Evolutionary conservation across 2,797 vertebrate genomes (phyloP), one percentile per base, ranked within the genome.

Genomic region (Microctenopoma lineatum): DNA sequence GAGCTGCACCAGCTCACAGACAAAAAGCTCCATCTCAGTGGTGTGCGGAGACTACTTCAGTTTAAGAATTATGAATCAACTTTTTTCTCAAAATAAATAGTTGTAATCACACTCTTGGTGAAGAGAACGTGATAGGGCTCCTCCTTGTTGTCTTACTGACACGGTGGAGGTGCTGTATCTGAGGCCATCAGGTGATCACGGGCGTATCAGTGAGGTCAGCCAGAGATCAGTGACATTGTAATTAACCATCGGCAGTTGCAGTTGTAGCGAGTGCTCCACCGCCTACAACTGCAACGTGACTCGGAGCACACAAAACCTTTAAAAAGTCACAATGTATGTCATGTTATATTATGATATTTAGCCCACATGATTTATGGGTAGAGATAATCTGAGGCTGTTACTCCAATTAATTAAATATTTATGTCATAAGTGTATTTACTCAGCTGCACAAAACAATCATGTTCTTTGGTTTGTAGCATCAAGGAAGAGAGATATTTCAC

Each of bases 21-120:
- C 85, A 45, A 88, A 88, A 72, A 83, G 74, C 80, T 50, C 73
- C 16, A 16, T 81, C 71, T 77, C 79, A 47, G 64, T 61, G 14
- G 65, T 81, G 59, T 67, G 60, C 70, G 52, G 73, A 41, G 39
- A 57, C 77, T 62, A 69, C 71, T 68, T 83, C 72, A 79, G 83
- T 86, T 87, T 84, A 75, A 55, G 62, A 88, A 73, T 75, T 86
- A 76, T 75, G 77, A 75, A 77, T 68, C 73, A 47, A 67, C 59
- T 66, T 68, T 65, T 39, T 59, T 67, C 51, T 52, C 47, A 46
- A 54, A 59, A 64, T 55, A 56, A 70, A 59, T 59, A 4, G 12
- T 54, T 72, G 70, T 44, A 38, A 59, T 69, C 39, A 50, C 27
- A 39, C 48, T 53, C 52, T 26, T 9, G 38, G 38, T 27, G 12